phyloP scores from a whole-genome alignment of 2,888 invertebrate genomes.

The Alviniconcha strummeri region DNA sequence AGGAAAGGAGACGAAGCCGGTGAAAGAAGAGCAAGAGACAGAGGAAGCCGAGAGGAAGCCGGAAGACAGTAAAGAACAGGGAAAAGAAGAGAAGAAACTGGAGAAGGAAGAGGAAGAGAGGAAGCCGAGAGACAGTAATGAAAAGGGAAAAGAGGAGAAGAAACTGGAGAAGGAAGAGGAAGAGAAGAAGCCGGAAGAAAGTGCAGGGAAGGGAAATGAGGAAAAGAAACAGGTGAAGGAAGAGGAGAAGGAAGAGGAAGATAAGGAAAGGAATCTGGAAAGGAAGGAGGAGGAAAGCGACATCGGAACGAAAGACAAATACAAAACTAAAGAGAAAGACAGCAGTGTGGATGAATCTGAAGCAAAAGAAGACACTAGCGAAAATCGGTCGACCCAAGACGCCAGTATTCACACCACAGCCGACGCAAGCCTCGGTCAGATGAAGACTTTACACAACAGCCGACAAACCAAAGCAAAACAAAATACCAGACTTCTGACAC shows the following conservation, averaged over 20 bases:
- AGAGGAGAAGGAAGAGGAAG: neutral
- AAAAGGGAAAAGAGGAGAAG: neutral
- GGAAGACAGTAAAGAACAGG: neutral
- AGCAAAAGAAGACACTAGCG: no score
- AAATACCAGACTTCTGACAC: neutral
- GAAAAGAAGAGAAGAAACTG: neutral
- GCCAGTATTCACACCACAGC: no score
- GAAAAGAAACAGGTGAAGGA: neutral
- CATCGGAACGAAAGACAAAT: conserved; percentile 11
- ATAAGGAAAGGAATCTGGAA: neutral
- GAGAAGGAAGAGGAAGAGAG: neutral
- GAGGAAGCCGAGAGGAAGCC: neutral
- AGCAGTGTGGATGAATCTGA: no score
- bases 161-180: neutral
- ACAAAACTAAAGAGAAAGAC: neutral
- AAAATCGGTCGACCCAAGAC: no score
- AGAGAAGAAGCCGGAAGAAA: neutral
- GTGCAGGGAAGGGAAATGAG: neutral
- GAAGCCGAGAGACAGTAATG: neutral
- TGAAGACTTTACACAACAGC: no score
- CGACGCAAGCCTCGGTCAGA: no score
- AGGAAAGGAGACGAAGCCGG: no score
- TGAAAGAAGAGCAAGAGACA: neutral
- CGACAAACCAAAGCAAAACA: no score
- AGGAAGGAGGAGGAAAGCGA: neutral